These are phyloP conservation scores for Phrynocephalus forsythii DNA, from an alignment of 2,797 vertebrate genomes.

Conservation along the genomic window DNA sequence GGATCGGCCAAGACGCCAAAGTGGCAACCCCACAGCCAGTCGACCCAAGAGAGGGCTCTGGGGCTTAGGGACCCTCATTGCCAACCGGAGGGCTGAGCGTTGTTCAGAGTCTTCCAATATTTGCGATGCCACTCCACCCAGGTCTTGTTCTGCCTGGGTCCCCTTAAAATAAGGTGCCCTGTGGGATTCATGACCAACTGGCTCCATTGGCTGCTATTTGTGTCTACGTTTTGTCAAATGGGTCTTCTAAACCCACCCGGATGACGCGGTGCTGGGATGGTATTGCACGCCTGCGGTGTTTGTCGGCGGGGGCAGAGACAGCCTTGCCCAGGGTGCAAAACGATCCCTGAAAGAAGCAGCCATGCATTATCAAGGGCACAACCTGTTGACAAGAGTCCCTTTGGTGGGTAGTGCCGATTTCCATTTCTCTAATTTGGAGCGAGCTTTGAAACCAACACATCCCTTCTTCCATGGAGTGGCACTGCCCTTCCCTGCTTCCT, in stretches of 20 bases:
- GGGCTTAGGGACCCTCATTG: not conserved
- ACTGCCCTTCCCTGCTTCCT: not conserved
- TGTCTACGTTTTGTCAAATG: not conserved
- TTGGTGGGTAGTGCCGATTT: not conserved
- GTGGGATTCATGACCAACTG: not conserved
- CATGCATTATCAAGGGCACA: not conserved
- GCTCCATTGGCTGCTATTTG: not conserved
- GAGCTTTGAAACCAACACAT: not conserved
- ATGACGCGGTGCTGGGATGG: not conserved
- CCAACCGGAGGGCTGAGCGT: not conserved
- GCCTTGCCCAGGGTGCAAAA: not conserved
- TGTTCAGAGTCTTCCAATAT: not conserved
- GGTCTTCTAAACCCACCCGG: not conserved
- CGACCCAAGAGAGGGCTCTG: too few relatives aligned
- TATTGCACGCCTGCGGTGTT: not conserved
- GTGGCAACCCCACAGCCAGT: not conserved
- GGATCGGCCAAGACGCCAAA: slow-evolving; percentile 6
- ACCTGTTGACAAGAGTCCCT: not conserved
- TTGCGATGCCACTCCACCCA: not conserved
- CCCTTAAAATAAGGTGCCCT: too few relatives aligned
- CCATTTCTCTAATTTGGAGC: not conserved
- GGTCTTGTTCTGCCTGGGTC: not conserved
- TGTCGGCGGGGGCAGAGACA: not conserved
- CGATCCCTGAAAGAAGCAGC: not conserved
- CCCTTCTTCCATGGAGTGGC: too few relatives aligned